A percentile compares a stretch with the other conserved stretches of the same genome.
Conservation (phyloP, 2,797 vertebrate genomes). For the Gambusia yucatana region DNA sequence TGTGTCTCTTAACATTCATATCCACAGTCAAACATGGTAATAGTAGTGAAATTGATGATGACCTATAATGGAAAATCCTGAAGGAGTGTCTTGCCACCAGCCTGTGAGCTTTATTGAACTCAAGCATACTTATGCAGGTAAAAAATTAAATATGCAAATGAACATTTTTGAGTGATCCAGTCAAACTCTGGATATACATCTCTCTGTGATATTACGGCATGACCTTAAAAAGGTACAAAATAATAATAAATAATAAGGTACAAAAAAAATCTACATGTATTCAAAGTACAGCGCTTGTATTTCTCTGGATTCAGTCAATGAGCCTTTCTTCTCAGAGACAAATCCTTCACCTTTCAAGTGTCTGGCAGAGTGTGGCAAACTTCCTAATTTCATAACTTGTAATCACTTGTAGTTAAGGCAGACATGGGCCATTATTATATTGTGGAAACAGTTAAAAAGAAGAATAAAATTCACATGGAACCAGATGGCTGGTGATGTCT, state of each 20-base stretch:
- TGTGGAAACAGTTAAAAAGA: slow-evolving; percentile 7
- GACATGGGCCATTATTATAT: slow-evolving; percentile 15
- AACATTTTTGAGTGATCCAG: not conserved
- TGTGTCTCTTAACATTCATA: not conserved
- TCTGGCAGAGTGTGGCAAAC: slow-evolving; percentile 1
- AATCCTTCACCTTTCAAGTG: not conserved
- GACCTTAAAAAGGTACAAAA: not conserved
- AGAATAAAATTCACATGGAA: slow-evolving; percentile 6
- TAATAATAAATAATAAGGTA: not conserved
- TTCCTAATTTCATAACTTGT: slow-evolving; percentile 14
- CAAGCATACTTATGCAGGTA: not conserved
- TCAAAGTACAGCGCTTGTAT: not conserved
- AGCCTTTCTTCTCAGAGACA: slow-evolving; percentile 8
- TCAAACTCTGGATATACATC: not conserved
- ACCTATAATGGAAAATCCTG: not conserved
- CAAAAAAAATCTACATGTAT: not conserved
- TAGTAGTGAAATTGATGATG: too few species aligned
- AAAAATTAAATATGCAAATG: not conserved
- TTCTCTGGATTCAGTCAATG: slow-evolving; percentile 4
- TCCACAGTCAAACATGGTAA: too few species aligned
- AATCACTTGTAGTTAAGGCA: slow-evolving; percentile 14
- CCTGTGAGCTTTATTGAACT: not conserved
- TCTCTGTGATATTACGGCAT: not conserved
- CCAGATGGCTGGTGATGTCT: slow-evolving; percentile 17
- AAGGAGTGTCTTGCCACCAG: not conserved